These are phyloP conservation scores for Periparus ater DNA, from an alignment of 2,797 vertebrate species.

Conservation along the genomic window DNA sequence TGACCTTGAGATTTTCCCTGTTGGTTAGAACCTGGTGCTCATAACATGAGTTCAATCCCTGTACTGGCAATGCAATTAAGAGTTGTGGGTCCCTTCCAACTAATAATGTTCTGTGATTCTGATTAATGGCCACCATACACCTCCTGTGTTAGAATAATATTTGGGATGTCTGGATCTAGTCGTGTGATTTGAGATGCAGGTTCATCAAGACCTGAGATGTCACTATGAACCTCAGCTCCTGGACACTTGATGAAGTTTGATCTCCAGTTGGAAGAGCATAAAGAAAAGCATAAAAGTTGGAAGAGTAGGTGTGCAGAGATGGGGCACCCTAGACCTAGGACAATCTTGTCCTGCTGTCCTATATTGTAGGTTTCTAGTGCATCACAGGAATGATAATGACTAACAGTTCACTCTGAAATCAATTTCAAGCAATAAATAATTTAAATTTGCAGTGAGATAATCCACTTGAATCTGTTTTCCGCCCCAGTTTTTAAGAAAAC, in stretches of 20 bases:
- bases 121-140: not conserved
- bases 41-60: not conserved
- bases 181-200: not conserved
- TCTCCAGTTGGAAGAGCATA: not conserved
- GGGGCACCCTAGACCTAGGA: not conserved
- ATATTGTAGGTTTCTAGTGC: fast-evolving
- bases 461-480: not conserved
- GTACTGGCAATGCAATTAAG: not conserved
- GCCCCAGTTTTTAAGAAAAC: not conserved
- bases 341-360: not conserved
- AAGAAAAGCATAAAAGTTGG: no score
- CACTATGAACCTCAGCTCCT: not conserved
- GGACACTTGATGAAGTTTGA: not conserved
- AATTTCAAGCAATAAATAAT: not conserved
- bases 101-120: not conserved
- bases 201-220: not conserved
- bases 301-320: not conserved
- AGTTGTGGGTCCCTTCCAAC: not conserved
- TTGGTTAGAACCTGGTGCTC: not conserved
- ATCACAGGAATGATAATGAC: not conserved
- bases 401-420: not conserved
- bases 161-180: not conserved
- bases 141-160: not conserved
- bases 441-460: not conserved
- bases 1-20: not conserved